A percentile compares a stretch with the other conserved stretches of the same genome.
Evolutionary conservation across 37 sponge, comb jelly and placozoan species (phyloP).

Genomic region (Chondrilla cf. caribensis): DNA sequence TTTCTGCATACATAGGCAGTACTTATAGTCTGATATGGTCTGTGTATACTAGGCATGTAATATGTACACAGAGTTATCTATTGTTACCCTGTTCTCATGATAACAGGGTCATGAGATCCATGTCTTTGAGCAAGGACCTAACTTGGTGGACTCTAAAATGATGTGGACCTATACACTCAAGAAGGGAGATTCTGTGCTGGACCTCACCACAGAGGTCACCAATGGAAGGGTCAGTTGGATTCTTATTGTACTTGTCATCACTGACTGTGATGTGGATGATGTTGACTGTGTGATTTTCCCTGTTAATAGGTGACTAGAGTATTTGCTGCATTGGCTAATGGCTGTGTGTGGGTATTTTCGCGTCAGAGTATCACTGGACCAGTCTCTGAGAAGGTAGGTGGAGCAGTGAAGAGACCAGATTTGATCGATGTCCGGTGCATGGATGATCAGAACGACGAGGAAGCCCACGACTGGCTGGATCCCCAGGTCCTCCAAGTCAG

Average conservation of each 20-base stretch:
- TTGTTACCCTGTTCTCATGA: too few species aligned
- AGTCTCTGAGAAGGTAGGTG: conserved; percentile 32
- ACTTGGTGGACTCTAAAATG: conserved; percentile 56
- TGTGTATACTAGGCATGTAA: too few species aligned
- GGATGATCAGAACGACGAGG: conserved; percentile 47
- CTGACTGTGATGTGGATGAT: too few species aligned
- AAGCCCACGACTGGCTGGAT: conserved; percentile 75
- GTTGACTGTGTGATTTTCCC: background rate
- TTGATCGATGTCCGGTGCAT: conserved; percentile 45
- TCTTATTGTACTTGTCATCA: conserved; percentile 49
- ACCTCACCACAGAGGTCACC: conserved; percentile 58
- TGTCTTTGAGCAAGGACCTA: conserved; percentile 66
- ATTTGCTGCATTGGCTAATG: conserved; percentile 80
- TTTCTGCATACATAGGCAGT: too few species aligned
- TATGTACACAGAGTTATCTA: background rate
- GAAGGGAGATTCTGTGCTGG: conserved; percentile 59
- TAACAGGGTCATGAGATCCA: conserved; percentile 79
- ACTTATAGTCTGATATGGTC: too few species aligned
- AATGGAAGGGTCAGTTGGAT: conserved; percentile 78
- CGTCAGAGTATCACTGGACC: conserved; percentile 51
- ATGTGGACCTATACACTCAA: conserved; percentile 73
- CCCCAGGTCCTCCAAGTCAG: conserved; percentile 61
- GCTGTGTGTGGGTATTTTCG: conserved; percentile 63
- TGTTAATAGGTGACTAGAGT: conserved; percentile 69
- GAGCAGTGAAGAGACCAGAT: conserved; percentile 45